Conservation (phyloP, 2,888 invertebrate genomes). For the Psylliodes chrysocephalus region DNA sequence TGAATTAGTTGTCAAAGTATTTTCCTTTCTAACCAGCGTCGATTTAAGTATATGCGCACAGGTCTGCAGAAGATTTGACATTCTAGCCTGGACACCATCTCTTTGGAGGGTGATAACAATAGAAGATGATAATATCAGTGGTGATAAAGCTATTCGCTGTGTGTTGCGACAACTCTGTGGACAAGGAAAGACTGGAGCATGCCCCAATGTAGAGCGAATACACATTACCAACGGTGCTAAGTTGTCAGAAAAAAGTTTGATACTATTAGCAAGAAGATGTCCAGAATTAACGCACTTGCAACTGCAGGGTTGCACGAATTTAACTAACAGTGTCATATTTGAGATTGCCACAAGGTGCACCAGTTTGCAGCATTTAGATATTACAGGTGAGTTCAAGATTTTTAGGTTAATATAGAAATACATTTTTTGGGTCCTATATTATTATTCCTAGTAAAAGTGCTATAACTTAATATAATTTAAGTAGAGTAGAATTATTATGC, state of each 20-base stretch:
- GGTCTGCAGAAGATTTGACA: slow-evolving; percentile 81
- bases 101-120: slow-evolving; percentile 78
- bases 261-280: slow-evolving; percentile 80
- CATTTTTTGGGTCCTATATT: too few species aligned
- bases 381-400: slow-evolving; percentile 85
- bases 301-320: slow-evolving; percentile 77
- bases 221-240: slow-evolving; percentile 75
- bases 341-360: slow-evolving; percentile 83
- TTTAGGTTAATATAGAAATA: too few species aligned
- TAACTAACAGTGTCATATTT: slow-evolving; percentile 81
- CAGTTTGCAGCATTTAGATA: slow-evolving; percentile 85
- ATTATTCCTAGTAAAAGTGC: too few species aligned
- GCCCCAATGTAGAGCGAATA: slow-evolving; percentile 74
- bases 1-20: slow-evolving; percentile 75
- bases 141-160: slow-evolving; percentile 74
- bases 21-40: slow-evolving; percentile 76
- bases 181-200: slow-evolving; percentile 74
- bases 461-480: too few species aligned
- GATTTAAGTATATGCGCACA: slow-evolving; percentile 79
- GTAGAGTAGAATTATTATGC: too few species aligned
- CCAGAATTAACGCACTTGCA: slow-evolving; percentile 85
- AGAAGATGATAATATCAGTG: slow-evolving; percentile 70
- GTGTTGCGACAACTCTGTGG: slow-evolving; percentile 74
- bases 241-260: slow-evolving; percentile 82
- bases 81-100: slow-evolving; percentile 80